Evolutionary conservation across 1,140 invertebrate genomes (phyloP).

Genomic region (Bicyclus anynana): DNA sequence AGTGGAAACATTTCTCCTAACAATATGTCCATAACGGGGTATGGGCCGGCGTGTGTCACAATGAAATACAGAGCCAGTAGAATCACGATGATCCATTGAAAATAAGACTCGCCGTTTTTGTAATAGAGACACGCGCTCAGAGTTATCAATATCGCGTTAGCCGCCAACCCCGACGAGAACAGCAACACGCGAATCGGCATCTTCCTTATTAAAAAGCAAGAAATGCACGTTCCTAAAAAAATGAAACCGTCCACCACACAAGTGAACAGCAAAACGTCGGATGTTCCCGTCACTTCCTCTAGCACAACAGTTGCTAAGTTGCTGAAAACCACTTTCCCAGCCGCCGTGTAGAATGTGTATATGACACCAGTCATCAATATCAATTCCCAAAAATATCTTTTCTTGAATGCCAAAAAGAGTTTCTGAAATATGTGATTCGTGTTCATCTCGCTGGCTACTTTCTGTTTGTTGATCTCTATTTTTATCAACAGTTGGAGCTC

Average conservation of each 20-base stretch:
- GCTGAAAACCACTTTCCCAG: constrained; percentile 15
- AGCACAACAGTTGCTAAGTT: constrained; percentile 20
- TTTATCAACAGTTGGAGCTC: constrained; percentile 5
- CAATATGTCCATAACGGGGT: constrained; percentile 19
- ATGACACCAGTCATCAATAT: constrained; percentile 7
- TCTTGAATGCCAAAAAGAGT: neutral
- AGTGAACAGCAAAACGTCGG: constrained; percentile 16
- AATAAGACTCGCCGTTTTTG: neutral
- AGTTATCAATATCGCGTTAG: constrained; percentile 9
- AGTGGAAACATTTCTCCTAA: constrained; percentile 20
- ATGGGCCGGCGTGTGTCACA: constrained; percentile 13
- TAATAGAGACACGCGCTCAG: constrained; percentile 11
- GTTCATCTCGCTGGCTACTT: neutral
- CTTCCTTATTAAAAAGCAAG: constrained; percentile 17
- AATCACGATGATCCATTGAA: constrained; percentile 16
- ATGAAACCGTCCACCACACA: constrained; percentile 20
- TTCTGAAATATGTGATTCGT: neutral
- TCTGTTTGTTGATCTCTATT: neutral
- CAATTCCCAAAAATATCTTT: constrained; percentile 22
- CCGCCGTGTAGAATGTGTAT: constrained; percentile 16
- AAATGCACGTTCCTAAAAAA: constrained; percentile 10
- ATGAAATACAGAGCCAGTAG: constrained; percentile 25
- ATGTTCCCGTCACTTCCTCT: constrained; percentile 18
- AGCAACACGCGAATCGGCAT: constrained; percentile 20
- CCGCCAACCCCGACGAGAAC: neutral